These are phyloP conservation scores for Apocrypta bakeri DNA, from an alignment of 1,140 invertebrate genomes.

Conservation along the genomic window DNA sequence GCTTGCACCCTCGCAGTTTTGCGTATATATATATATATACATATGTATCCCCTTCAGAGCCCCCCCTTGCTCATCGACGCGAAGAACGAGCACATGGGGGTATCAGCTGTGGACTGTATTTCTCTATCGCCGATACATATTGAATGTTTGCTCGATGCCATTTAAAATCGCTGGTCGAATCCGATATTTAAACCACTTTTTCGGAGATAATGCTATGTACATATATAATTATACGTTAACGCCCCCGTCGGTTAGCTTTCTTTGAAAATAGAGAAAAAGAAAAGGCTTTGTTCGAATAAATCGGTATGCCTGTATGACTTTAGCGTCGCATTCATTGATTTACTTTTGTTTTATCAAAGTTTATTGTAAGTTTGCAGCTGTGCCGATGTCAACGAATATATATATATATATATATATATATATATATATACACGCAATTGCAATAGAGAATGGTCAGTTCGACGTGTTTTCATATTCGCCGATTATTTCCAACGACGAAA, in stretches of 20 bases:
- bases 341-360: neutral
- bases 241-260: neutral
- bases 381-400: neutral
- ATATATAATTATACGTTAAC: neutral
- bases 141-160: neutral
- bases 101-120: conserved; percentile 66
- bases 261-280: neutral
- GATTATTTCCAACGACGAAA: neutral
- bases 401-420: too few species aligned
- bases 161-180: conserved; percentile 33
- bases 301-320: neutral
- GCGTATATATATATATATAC: too few species aligned
- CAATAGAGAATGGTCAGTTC: neutral
- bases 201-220: neutral
- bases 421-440: neutral
- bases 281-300: neutral
- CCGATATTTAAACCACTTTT: conserved; percentile 19
- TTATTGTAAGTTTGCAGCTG: neutral
- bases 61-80: conserved; percentile 28
- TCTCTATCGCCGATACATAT: conserved; percentile 7
- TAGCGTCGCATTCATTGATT: neutral
- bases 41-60: conserved; percentile 40
- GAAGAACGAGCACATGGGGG: conserved; percentile 60
- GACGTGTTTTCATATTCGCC: neutral
- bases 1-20: conserved; percentile 28